Conservation (phyloP, 2,888 invertebrate genomes). For the Pammene aurita region DNA sequence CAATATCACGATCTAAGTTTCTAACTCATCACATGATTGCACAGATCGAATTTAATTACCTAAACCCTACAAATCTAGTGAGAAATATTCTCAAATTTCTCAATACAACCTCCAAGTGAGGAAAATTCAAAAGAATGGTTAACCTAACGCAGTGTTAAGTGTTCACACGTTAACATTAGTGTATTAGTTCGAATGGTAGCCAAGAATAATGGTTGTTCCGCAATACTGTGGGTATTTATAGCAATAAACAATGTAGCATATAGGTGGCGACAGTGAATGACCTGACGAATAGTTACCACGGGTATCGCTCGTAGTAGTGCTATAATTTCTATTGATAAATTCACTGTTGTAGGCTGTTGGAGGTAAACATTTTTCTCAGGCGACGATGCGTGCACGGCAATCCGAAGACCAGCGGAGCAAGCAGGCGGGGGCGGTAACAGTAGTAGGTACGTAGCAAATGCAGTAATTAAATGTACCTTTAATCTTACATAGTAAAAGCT, state of each 20-base stretch:
- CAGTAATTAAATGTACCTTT: background rate
- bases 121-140: background rate
- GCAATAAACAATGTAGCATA: slow-evolving; percentile 31
- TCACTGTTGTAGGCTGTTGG: slow-evolving; percentile 25
- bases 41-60: slow-evolving; percentile 1
- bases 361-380: slow-evolving; percentile 75
- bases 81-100: slow-evolving; percentile 8
- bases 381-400: slow-evolving; percentile 62
- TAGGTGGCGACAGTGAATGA: slow-evolving; percentile 48
- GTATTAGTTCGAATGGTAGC: slow-evolving; percentile 30
- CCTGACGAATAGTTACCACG: slow-evolving; percentile 52
- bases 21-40: background rate
- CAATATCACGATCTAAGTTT: background rate
- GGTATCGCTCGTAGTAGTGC: slow-evolving; percentile 46
- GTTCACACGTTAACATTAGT: slow-evolving; percentile 29
- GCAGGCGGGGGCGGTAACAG: slow-evolving; percentile 55
- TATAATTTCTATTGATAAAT: slow-evolving; percentile 53
- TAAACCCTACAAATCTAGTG: background rate
- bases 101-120: background rate
- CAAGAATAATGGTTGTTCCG: slow-evolving; percentile 28
- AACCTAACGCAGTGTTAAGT: slow-evolving; percentile 21
- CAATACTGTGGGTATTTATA: slow-evolving; percentile 28
- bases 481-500: background rate
- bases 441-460: slow-evolving; percentile 5
- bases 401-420: slow-evolving; percentile 39